Base-by-base conservation (phyloP, 2,113 vertebrate species). In the Arothron firmamentum region DNA sequence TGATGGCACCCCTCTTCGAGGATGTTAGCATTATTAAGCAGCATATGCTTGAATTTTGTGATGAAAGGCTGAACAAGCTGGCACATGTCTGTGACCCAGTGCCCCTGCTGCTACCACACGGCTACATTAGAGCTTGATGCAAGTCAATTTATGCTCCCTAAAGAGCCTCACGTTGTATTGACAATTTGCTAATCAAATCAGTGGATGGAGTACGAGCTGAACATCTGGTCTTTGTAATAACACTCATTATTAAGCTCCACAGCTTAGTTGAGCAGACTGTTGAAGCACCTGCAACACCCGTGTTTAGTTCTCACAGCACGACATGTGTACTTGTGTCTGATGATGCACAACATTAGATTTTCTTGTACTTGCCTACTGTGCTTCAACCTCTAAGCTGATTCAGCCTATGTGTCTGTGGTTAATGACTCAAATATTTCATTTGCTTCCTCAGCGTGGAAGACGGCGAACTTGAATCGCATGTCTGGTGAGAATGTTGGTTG, bases 101-200 rank as follows among this genome's bases (percentile, higher is more conserved):
- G 60, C n/a, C 21, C 42, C 42, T 3, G 16, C 34, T 34, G 51
- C 61, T 72, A 70, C n/a, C 67, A 67, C 48, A 65, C 67, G 28
- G 62, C 45, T 70, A 64, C 72, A 67, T 77, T 72, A 73, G 62
- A 2, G 59, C 49, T 62, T 54, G 51, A 61, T 65, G 57, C 47
- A 49, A 65, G 70, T 61, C 8, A 18, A 70, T 69, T 51, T 10
- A 17, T 20, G 49, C 64, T 75, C 71, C 68, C 71, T 52, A 58
- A 75, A 77, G 68, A 74, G 62, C 54, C 51, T 34, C 51, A 61
- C 62, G 65, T 64, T 61, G 59, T 79, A 75, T 81, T 74, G 79
- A 77, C 78, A 68, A 73, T 81, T 73, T 75, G 61, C 68, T 87
- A 77, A 84, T 88, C 70, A 68, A 84, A 87, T 85, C 79, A 84